phyloP scores from a whole-genome alignment of 2,888 invertebrate genomes.

The Eugnorisma glareosa region DNA sequence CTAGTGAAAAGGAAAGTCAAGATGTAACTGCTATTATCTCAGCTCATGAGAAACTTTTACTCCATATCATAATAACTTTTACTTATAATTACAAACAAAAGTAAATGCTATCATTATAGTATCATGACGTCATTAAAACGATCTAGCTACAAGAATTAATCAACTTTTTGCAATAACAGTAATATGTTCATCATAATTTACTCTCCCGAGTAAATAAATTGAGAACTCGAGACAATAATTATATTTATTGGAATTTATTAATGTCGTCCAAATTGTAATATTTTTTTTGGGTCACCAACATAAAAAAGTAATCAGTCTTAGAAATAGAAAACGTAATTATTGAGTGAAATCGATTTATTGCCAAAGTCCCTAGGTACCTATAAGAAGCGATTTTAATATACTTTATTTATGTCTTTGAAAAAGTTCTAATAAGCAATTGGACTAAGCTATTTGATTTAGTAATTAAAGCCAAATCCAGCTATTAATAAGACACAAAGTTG shows the following conservation, averaged over 20 bases:
- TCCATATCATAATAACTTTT: constrained; percentile 12
- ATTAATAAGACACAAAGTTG: neutral
- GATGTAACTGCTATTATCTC: neutral
- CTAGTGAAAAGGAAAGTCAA: constrained; percentile 35
- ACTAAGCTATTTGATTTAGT: neutral
- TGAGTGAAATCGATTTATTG: neutral
- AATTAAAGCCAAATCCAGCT: neutral
- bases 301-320: constrained; percentile 20
- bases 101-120: constrained; percentile 13
- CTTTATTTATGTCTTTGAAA: neutral
- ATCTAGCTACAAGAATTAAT: constrained; percentile 35
- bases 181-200: constrained; percentile 15
- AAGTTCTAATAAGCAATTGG: neutral
- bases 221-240: constrained; percentile 5
- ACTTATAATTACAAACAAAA: constrained; percentile 23
- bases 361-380: neutral
- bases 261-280: constrained; percentile 26
- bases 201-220: constrained; percentile 19
- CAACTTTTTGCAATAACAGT: constrained; percentile 36
- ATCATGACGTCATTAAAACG: constrained; percentile 16
- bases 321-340: constrained; percentile 7
- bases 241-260: constrained; percentile 23
- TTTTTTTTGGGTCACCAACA: neutral
- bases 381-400: neutral
- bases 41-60: constrained; percentile 17